phyloP scores from a whole-genome alignment of 1,140 invertebrate species.

The Lycorma delicatula region DNA sequence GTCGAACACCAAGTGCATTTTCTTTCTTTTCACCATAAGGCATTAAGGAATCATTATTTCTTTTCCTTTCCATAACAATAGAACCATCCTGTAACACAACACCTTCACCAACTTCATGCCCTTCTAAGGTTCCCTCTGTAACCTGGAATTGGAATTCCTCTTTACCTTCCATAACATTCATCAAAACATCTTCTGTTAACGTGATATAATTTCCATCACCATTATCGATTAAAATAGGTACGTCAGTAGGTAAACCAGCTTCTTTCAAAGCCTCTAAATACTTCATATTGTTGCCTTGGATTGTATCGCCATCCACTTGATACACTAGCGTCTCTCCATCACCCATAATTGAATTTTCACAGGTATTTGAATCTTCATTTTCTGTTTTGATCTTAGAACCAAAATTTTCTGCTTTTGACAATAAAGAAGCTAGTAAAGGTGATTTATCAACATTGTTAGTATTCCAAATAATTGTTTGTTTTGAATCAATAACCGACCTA shows the following conservation, averaged over 20 bases:
- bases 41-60: conserved; percentile 11
- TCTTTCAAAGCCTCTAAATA: conserved; percentile 45
- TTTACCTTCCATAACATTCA: conserved; percentile 43
- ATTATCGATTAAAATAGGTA: conserved; percentile 45
- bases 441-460: conserved; percentile 16
- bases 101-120: conserved; percentile 14
- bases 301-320: conserved; percentile 10
- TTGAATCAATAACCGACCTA: neutral
- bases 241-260: conserved; percentile 44
- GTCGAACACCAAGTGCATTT: neutral
- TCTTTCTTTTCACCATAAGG: neutral
- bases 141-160: conserved; percentile 45
- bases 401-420: conserved; percentile 25
- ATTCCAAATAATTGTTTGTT: conserved; percentile 7
- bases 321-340: conserved; percentile 13
- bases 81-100: conserved; percentile 15
- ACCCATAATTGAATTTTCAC: neutral
- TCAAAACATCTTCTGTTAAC: conserved; percentile 45
- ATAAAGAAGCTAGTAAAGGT: conserved; percentile 26
- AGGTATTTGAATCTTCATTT: neutral
- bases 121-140: conserved; percentile 34
- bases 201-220: conserved; percentile 47
- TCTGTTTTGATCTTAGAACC: conserved; percentile 13
- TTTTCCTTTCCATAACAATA: conserved; percentile 14
- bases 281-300: conserved; percentile 16